Percentiles rank a stretch among this genome's conserved stretches.
Conservation (phyloP, 2,797 vertebrate genomes). For the Acropternis orthonyx region DNA sequence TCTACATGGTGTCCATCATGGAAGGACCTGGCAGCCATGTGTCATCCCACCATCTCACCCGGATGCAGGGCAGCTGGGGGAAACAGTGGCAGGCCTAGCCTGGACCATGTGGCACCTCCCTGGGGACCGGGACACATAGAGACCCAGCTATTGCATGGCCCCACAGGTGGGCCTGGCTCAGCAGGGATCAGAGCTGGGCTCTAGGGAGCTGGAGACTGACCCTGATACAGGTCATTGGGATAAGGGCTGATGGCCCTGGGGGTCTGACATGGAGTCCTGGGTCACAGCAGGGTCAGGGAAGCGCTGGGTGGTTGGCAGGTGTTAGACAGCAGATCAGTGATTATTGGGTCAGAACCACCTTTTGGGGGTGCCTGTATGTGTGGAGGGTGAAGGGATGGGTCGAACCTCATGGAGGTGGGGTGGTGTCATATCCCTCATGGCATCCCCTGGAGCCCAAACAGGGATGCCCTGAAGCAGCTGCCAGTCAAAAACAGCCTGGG, state of each 20-base stretch:
- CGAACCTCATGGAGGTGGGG: too few relatives aligned
- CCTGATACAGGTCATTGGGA: accelerated
- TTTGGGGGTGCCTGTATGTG: too few relatives aligned
- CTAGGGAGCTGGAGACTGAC: accelerated
- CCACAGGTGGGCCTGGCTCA: accelerated
- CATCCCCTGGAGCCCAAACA: too few relatives aligned
- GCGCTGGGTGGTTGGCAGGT: accelerated
- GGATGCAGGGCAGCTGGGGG: accelerated
- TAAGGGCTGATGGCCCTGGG: not conserved
- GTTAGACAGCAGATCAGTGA: too few relatives aligned
- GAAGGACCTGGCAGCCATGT: not conserved
- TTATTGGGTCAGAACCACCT: too few relatives aligned
- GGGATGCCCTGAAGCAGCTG: too few relatives aligned
- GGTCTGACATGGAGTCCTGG: not conserved
- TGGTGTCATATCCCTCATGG: too few relatives aligned
- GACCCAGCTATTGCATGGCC: too few relatives aligned
- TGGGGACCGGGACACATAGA: accelerated
- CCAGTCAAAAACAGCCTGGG: too few relatives aligned
- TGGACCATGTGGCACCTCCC: accelerated
- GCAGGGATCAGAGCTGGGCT: accelerated
- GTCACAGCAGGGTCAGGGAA: accelerated
- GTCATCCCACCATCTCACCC: accelerated
- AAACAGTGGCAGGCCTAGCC: not conserved
- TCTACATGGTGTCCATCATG: accelerated
- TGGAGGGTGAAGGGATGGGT: too few relatives aligned